Evolutionary conservation across 2,113 vertebrate genomes (phyloP), one percentile per base, ranked within the genome.

Genomic region (Hirundichthys speculiger): DNA sequence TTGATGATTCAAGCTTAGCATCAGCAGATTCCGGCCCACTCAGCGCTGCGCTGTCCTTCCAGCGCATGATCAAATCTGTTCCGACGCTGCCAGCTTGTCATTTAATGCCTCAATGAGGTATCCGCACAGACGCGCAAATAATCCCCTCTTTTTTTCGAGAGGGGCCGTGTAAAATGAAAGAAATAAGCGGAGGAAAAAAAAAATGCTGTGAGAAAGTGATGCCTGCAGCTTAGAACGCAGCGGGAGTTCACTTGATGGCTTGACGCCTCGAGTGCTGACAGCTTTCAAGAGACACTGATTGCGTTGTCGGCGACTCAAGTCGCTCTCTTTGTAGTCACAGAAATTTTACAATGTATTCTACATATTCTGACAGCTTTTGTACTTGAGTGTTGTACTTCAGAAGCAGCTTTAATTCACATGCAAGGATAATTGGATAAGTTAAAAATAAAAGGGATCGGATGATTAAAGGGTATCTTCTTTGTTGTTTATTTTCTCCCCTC

Each of bases 191-290:
- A 39, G 38, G 65, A 56, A 69, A 40, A 55, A 21, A n/a, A 43
- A 62, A 56, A 12, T 13, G 1, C 52, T 69, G 74, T 7, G 64
- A 77, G 64, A 77, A 75, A 77, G 81, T 72, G 57, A 62, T 2
- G 73, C 79, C 83, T 53, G 66, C 65, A 79, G 82, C 73, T 25
- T 46, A 56, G 64, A 76, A 55, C 75, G 20, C 73, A 82, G 83
- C 71, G 49, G 80, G 66, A 40, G 52, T 34, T 46, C 41, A 20
- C 60, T 77, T 79, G 82, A 86, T 81, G 75, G 77, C 69, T 67
- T 48, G 75, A 74, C 53, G 85, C 80, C 83, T 74, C 19, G 47
- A 86, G 81, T 72, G 22, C 20, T 73, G 86, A 84, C 88, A 84
- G 82, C 79, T 85, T 79, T 80, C 71, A 48, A 27, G 51, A 86